Evolutionary conservation across 1,140 invertebrate genomes (phyloP).

Genomic region (Tachypleus tridentatus): DNA sequence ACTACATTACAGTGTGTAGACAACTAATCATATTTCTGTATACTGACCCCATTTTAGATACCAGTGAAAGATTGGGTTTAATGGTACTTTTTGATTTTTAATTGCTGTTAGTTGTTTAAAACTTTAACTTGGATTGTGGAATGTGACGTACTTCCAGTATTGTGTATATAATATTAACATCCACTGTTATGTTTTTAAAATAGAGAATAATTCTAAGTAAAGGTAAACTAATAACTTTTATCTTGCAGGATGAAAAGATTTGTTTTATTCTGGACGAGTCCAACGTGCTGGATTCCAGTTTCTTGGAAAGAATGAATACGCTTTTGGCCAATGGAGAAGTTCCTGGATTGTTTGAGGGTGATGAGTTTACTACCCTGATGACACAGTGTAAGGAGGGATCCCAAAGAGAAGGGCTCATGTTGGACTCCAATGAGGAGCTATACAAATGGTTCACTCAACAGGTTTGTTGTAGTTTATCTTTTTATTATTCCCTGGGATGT

Average conservation of each 20-base stretch:
- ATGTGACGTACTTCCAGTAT: too few species aligned
- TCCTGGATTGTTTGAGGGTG: slow-evolving; percentile 63
- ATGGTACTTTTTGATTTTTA: too few species aligned
- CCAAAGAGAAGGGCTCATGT: slow-evolving; percentile 92
- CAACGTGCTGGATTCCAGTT: slow-evolving; percentile 96
- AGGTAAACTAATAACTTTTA: neutral
- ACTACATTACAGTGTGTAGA: too few species aligned
- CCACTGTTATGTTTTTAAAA: too few species aligned
- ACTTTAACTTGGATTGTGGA: too few species aligned
- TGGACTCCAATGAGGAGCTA: slow-evolving; percentile 95
- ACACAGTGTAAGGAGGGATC: slow-evolving; percentile 99
- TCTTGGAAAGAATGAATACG: slow-evolving; percentile 98
- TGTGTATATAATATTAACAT: too few species aligned
- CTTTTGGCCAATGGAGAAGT: slow-evolving; percentile 97
- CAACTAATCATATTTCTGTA: too few species aligned
- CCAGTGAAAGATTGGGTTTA: too few species aligned
- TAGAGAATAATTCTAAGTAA: too few species aligned
- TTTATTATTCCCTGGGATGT: neutral
- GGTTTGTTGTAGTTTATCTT: slow-evolving; percentile 26
- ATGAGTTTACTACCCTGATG: slow-evolving; percentile 98
- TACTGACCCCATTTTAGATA: too few species aligned
- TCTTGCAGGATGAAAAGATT: slow-evolving; percentile 76
- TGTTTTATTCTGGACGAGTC: slow-evolving; percentile 99
- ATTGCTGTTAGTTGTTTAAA: too few species aligned
- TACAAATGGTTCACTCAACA: slow-evolving; percentile 96